Base-by-base conservation (phyloP, 2,113 vertebrate genomes). In the Corythoichthys haematopterus region DNA sequence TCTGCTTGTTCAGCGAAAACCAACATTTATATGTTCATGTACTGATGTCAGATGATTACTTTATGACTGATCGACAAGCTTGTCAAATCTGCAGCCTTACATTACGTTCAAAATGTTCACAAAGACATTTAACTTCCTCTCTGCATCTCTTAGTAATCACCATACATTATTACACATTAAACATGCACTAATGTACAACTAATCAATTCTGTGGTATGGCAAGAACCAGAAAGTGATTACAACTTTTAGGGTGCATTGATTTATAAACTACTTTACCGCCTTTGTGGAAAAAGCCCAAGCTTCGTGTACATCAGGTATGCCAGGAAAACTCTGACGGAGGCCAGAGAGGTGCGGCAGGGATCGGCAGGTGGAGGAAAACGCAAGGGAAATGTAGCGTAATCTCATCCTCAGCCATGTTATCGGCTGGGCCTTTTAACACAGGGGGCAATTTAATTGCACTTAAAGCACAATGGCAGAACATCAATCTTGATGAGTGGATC, bases 401-500 rank as follows among this genome's bases (percentile, higher is more conserved):
- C 89, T 83, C 84, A 74, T 81, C 77, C 84, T 75, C 74, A 74
- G 71, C 80, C 80, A 75, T 62, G 85, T 88, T 86, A 88, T 87
- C 84, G 74, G 83, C 80, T 67, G 84, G 82, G 87, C 85, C 86
- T 87, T 87, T 89, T 87, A 88, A 89, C 84, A 90, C 83, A 84
- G 86, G 87, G 84, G 84, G 89, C 89, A 74, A 91, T 93, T 92
- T 93, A 93, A 93, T 92, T 93, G 91, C 92, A 92, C 91, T 93
- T 93, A 93, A 92, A 91, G 91, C 90, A 88, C 86, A 90, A 91
- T 90, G 90, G 90, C 91, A 92, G 87, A 91, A 90, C 91, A 93
- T 93, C 92, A 92, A 93, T 93, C 92, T 92, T 93, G 90, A 93
- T 92, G 92, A 93, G 91, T 92, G 88, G 91, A 92, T 93, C 91